Percentiles rank a stretch among this genome's conserved stretches.
Conservation (phyloP, 2,888 invertebrate genomes). For the Coenonympha arcania region DNA sequence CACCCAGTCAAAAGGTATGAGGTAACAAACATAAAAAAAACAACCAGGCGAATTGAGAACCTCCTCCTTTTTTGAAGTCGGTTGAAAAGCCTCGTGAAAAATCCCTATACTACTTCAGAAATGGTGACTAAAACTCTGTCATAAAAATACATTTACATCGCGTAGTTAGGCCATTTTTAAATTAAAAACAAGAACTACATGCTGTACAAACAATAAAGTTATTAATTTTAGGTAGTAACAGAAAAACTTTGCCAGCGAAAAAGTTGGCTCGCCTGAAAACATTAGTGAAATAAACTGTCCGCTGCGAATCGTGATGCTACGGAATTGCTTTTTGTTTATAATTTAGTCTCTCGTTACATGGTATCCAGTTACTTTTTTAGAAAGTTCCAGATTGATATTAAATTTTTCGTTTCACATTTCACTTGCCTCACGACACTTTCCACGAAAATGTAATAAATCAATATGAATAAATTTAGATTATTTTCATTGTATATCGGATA, state of each 20-base stretch:
- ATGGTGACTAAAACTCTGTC: background rate
- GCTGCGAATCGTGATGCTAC: background rate
- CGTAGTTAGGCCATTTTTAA: slow-evolving; percentile 38
- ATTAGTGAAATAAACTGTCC: slow-evolving; percentile 53
- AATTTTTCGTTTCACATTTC: background rate
- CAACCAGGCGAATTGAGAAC: too few species aligned
- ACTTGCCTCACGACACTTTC: too few species aligned
- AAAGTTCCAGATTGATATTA: background rate
- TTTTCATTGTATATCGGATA: too few species aligned
- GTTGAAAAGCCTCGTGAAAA: too few species aligned
- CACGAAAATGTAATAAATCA: too few species aligned
- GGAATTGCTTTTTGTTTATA: slow-evolving; percentile 4
- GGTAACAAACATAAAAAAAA: too few species aligned
- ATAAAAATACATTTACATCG: slow-evolving; percentile 1
- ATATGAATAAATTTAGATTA: too few species aligned
- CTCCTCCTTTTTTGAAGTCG: too few species aligned
- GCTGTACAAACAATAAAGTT: slow-evolving; percentile 57
- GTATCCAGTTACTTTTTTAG: background rate
- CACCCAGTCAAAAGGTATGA: too few species aligned
- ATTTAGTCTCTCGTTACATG: background rate
- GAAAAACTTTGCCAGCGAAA: slow-evolving; percentile 45
- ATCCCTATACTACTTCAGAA: too few species aligned
- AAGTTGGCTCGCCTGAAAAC: slow-evolving; percentile 58
- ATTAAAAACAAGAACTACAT: slow-evolving; percentile 51
- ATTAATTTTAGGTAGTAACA: slow-evolving; percentile 49